Evolutionary conservation across 35 echinoderm and acorn worm genomes (phyloP).

Genomic region (Strongylocentrotus purpuratus): DNA sequence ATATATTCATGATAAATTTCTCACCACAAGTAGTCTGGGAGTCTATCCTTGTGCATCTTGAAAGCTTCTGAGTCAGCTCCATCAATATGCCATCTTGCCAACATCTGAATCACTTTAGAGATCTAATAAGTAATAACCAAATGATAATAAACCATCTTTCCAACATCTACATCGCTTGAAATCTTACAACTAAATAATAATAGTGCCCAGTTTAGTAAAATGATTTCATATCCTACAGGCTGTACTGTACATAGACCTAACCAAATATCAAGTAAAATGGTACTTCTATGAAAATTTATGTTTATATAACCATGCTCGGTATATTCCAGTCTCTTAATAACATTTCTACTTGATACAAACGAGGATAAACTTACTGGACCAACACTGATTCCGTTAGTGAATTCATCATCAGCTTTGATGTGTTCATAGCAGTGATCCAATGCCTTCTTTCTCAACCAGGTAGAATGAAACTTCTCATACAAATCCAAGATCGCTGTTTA

Average conservation of each 20-base stretch:
- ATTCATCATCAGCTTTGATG: conserved; percentile 84
- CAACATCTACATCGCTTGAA: too few relatives aligned
- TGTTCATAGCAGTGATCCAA: conserved; percentile 83
- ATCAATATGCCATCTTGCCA: conserved; percentile 82
- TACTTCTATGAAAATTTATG: neutral
- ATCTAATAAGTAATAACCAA: too few relatives aligned
- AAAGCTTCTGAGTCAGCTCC: conserved; percentile 80
- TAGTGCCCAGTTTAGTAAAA: too few relatives aligned
- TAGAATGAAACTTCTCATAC: conserved; percentile 67
- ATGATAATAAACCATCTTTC: too few relatives aligned
- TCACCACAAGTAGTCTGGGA: conserved; percentile 90
- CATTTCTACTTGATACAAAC: neutral
- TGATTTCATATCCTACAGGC: too few relatives aligned
- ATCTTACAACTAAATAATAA: too few relatives aligned
- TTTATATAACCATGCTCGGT: neutral
- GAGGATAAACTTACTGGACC: conserved; percentile 76
- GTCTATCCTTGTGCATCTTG: conserved; percentile 71
- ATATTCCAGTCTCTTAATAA: neutral
- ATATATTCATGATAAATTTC: neutral
- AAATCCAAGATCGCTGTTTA: conserved; percentile 72
- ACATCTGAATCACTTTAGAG: conserved; percentile 95
- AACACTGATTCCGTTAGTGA: conserved; percentile 95
- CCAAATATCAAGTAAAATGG: neutral
- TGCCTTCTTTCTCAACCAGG: conserved; percentile 61
- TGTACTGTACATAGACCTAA: too few relatives aligned